phyloP scores from a whole-genome alignment of 2,113 vertebrate genomes.

The Paramormyrops kingsleyae region DNA sequence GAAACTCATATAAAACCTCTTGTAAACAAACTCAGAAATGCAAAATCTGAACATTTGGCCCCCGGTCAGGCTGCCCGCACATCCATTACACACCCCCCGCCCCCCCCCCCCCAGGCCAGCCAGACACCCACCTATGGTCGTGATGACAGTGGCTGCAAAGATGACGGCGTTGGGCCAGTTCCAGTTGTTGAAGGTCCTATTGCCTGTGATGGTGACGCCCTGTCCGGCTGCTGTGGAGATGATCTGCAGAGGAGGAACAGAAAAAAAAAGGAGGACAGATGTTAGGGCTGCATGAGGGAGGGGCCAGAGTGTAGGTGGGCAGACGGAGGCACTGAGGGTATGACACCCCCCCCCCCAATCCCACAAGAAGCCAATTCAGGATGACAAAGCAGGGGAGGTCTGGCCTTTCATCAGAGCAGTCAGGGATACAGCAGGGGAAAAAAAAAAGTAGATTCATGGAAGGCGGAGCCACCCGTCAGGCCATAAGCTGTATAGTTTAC shows the following conservation, averaged over 20 bases:
- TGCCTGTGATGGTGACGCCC: conserved; percentile 88
- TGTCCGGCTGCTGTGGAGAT: conserved; percentile 87
- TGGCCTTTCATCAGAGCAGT: not conserved
- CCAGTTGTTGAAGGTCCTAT: conserved; percentile 94
- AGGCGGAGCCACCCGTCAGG: not conserved
- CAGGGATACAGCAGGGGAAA: not conserved
- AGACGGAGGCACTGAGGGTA: not conserved
- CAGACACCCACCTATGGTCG: conserved; percentile 77
- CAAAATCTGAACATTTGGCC: not conserved
- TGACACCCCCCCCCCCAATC: not conserved
- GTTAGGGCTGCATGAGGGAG: not conserved
- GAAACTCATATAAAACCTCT: not conserved
- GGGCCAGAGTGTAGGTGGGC: not conserved
- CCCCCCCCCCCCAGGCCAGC: not conserved
- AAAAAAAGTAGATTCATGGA: not conserved
- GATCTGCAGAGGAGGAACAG: conserved; percentile 54
- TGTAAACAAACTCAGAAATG: not conserved
- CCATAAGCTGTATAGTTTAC: not conserved
- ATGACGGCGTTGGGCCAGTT: conserved; percentile 98
- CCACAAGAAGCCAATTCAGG: not conserved
- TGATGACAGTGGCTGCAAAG: conserved; percentile 95
- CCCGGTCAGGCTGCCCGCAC: not conserved
- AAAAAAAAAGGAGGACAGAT: not conserved
- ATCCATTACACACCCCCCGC: not conserved
- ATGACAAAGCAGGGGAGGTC: not conserved